phyloP scores from a whole-genome alignment of 1,140 invertebrate species.

The Eubasilissa regina region DNA sequence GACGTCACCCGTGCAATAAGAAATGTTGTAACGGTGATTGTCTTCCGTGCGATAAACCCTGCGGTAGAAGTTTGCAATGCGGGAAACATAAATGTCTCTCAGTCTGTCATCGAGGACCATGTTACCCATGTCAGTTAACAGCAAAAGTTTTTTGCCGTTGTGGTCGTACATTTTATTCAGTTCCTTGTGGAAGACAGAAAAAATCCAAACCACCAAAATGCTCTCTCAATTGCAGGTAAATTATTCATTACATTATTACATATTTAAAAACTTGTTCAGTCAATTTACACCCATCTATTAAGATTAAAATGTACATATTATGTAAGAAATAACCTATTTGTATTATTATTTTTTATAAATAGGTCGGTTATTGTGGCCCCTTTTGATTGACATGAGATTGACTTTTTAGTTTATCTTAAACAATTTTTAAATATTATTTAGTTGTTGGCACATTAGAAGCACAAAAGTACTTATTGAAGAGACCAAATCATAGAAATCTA shows the following conservation, averaged over 20 bases:
- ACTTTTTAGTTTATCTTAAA: no score
- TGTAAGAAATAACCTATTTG: no score
- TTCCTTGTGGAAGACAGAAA: conserved; percentile 89
- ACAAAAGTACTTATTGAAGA: no score
- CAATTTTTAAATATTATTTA: no score
- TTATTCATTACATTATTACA: not conserved
- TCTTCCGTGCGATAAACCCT: conserved; percentile 90
- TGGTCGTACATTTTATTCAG: conserved; percentile 82
- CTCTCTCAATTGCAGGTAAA: conserved; percentile 77
- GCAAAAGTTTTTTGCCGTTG: conserved; percentile 88
- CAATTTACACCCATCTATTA: not conserved
- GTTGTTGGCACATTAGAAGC: no score
- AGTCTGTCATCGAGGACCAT: conserved; percentile 90
- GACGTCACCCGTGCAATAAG: conserved; percentile 89
- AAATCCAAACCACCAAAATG: conserved; percentile 86
- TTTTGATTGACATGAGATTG: no score
- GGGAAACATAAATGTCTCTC: conserved; percentile 91
- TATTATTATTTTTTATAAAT: no score
- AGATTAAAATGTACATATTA: no score
- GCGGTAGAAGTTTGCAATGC: conserved; percentile 87
- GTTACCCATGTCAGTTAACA: conserved; percentile 90
- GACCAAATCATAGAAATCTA: no score
- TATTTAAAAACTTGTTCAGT: not conserved
- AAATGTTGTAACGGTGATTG: conserved; percentile 92
- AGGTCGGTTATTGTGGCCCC: no score